A percentile compares a stretch with the other conserved stretches of the same genome.
Conservation (phyloP, 2,113 vertebrate genomes). For the Mirounga angustirostris region DNA sequence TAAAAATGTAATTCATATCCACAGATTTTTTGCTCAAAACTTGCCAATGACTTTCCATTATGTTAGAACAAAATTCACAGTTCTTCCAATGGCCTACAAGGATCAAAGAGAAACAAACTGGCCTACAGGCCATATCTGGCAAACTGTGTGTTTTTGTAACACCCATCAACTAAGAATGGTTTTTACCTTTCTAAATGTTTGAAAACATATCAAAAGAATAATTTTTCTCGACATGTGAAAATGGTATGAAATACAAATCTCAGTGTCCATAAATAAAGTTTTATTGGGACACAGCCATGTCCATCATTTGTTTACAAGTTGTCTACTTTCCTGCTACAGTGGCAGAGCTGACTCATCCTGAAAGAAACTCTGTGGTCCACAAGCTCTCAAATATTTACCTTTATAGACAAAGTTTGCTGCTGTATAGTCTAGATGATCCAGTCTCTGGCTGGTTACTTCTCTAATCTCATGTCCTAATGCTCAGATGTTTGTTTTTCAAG, state of each 20-base stretch:
- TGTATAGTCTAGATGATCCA: neutral
- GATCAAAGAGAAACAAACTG: neutral
- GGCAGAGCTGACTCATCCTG: neutral
- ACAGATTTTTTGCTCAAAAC: neutral
- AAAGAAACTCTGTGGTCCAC: neutral
- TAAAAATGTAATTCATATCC: neutral
- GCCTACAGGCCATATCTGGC: neutral
- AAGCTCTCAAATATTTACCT: neutral
- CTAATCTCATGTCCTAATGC: neutral
- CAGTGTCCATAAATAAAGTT: neutral
- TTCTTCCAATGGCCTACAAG: neutral
- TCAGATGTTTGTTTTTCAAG: neutral
- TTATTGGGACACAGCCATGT: neutral
- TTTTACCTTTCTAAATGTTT: constrained; percentile 31
- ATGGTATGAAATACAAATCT: neutral
- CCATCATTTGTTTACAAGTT: neutral
- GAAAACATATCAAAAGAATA: neutral
- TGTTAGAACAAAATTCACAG: constrained; percentile 9
- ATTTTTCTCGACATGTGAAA: neutral
- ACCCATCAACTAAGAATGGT: neutral
- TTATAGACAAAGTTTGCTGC: neutral
- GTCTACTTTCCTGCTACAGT: neutral
- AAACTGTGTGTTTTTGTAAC: neutral
- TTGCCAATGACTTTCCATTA: constrained; percentile 8
- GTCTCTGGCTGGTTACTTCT: neutral